phyloP scores from a whole-genome alignment of 64 coral and sea anemone species.

The Cladopsammia gracilis region DNA sequence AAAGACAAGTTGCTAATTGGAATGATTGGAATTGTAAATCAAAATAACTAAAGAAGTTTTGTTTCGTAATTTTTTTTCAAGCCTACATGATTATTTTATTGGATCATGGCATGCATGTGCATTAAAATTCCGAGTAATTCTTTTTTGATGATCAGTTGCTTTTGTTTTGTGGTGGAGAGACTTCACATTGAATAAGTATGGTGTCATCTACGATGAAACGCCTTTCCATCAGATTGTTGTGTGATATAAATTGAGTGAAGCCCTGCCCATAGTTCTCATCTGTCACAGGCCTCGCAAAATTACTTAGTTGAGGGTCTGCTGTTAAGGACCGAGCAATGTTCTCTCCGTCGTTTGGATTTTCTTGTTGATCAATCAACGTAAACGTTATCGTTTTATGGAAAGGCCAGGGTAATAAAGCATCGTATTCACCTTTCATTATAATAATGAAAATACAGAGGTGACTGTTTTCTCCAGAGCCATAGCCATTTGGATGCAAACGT shows the following conservation, averaged over 20 bases:
- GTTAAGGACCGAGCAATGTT: neutral
- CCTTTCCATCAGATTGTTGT: neutral
- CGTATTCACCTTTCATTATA: constrained; percentile 18
- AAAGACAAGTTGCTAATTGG: no score
- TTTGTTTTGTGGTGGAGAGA: neutral
- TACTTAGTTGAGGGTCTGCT: neutral
- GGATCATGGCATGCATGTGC: no score
- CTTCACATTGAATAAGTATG: neutral
- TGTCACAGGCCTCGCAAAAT: neutral
- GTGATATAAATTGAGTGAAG: neutral
- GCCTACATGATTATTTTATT: no score
- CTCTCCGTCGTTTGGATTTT: neutral
- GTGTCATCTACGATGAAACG: constrained; percentile 4
- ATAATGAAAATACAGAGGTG: neutral
- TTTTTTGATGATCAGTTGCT: no score
- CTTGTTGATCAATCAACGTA: constrained; percentile 12
- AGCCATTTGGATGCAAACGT: neutral
- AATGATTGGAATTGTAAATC: no score
- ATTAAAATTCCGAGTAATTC: no score
- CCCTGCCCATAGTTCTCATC: neutral
- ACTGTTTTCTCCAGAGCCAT: neutral
- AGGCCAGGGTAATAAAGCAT: neutral
- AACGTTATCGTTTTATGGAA: neutral
- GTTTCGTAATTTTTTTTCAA: no score
- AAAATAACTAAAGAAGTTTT: no score